A percentile compares a stretch with the other conserved stretches of the same genome.
Evolutionary conservation across 2,113 vertebrate genomes (phyloP).

Genomic region (Cyanoderma ruficeps): DNA sequence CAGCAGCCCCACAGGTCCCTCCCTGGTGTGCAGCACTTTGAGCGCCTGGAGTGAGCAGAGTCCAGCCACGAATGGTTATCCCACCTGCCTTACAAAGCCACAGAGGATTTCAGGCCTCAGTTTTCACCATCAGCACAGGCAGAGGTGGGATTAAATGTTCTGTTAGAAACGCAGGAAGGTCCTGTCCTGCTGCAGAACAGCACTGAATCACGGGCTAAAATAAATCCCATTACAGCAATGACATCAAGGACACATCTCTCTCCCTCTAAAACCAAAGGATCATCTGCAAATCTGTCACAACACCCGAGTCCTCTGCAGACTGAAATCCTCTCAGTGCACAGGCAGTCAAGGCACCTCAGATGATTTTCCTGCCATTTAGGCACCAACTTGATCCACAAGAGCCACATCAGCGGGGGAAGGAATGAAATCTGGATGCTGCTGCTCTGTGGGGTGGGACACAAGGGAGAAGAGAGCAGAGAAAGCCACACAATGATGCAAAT

Average conservation of each 20-base stretch:
- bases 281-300: not conserved
- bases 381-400: not conserved
- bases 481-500: not conserved
- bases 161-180: not conserved
- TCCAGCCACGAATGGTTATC: accelerated
- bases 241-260: not conserved
- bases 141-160: not conserved
- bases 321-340: not conserved
- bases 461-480: not conserved
- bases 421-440: not conserved
- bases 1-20: not conserved
- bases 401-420: not conserved
- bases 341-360: not conserved
- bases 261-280: not conserved
- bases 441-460: not conserved
- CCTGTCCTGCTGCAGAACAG: not conserved
- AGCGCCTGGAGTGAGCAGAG: not conserved
- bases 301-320: not conserved
- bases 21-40: too few relatives aligned
- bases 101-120: not conserved
- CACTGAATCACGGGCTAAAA: not conserved
- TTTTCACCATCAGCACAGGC: not conserved
- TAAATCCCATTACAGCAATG: not conserved
- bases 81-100: not conserved
- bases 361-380: not conserved